These are phyloP conservation scores for Cyprinodon brontotheroides DNA, from an alignment of 2,113 vertebrate genomes.

Conservation along the genomic window DNA sequence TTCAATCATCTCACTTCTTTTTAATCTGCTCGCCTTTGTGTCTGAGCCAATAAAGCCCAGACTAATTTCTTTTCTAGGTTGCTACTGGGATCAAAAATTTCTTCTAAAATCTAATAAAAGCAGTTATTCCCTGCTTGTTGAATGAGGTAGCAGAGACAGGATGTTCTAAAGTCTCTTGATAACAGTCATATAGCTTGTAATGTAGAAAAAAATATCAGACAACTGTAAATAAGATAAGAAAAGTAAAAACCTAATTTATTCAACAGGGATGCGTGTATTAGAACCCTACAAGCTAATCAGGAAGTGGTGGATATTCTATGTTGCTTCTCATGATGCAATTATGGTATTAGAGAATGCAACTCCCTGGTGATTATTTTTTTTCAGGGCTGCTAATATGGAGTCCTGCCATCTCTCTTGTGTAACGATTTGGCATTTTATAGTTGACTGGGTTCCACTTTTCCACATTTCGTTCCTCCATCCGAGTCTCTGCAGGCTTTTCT, in stretches of 20 bases:
- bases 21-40: slow-evolving; percentile 69
- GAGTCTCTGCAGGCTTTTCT: slow-evolving; percentile 66
- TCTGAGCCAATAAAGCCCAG: slow-evolving; percentile 57
- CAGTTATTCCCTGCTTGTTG: slow-evolving; percentile 24
- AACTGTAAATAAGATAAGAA: slow-evolving; percentile 40
- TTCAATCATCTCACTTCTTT: slow-evolving; percentile 71
- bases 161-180: slow-evolving; percentile 25
- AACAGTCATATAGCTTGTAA: slow-evolving; percentile 30
- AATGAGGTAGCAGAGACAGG: slow-evolving; percentile 4
- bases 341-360: slow-evolving; percentile 35
- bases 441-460: slow-evolving; percentile 58
- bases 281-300: slow-evolving; percentile 35
- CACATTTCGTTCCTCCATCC: slow-evolving; percentile 52
- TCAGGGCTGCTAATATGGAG: slow-evolving; percentile 39
- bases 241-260: slow-evolving; percentile 39
- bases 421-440: slow-evolving; percentile 69
- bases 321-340: slow-evolving; percentile 57
- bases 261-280: slow-evolving; percentile 18
- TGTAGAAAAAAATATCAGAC: slow-evolving; percentile 15
- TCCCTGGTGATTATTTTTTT: slow-evolving; percentile 32
- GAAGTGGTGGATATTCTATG: slow-evolving; percentile 24
- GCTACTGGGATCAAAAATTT: slow-evolving; percentile 41
- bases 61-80: slow-evolving; percentile 63
- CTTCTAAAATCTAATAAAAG: slow-evolving; percentile 59
- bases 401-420: slow-evolving; percentile 50